A percentile compares a stretch with the other conserved stretches of the same genome.
These are phyloP conservation scores for Heliconius charithonia DNA, from an alignment of 2,888 invertebrate species.

Conservation along the genomic window DNA sequence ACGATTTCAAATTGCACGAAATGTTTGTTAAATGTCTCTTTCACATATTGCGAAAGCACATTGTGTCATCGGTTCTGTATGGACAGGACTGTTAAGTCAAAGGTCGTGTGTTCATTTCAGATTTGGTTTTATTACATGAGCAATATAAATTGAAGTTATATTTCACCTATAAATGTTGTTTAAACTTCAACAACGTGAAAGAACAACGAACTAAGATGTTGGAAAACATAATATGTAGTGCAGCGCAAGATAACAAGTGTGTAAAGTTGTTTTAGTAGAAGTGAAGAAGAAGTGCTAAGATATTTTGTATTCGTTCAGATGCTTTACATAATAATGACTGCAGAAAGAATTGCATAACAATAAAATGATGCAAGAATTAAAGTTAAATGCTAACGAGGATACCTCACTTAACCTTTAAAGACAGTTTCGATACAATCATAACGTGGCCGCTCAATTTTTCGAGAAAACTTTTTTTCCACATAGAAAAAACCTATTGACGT, in stretches of 20 bases:
- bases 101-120: slow-evolving; percentile 4
- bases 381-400: neutral
- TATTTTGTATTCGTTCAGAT: neutral
- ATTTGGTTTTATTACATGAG: neutral
- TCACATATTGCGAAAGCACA: slow-evolving; percentile 11
- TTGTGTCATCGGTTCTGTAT: neutral
- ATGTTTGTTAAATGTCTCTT: slow-evolving; percentile 5
- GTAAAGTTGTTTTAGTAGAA: neutral
- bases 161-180: neutral
- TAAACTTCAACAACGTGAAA: neutral
- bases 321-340: neutral
- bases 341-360: neutral
- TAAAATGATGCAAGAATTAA: neutral
- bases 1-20: slow-evolving; percentile 4
- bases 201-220: neutral
- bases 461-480: too few species aligned
- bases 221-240: neutral
- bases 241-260: neutral
- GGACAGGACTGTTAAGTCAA: neutral
- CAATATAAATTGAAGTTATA: neutral
- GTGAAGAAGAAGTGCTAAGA: too few species aligned
- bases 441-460: neutral
- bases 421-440: neutral
- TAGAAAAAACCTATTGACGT: too few species aligned
- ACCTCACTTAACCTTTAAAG: neutral